phyloP scores from a whole-genome alignment of 2,888 invertebrate genomes.

The Drosophila tanythrix region DNA sequence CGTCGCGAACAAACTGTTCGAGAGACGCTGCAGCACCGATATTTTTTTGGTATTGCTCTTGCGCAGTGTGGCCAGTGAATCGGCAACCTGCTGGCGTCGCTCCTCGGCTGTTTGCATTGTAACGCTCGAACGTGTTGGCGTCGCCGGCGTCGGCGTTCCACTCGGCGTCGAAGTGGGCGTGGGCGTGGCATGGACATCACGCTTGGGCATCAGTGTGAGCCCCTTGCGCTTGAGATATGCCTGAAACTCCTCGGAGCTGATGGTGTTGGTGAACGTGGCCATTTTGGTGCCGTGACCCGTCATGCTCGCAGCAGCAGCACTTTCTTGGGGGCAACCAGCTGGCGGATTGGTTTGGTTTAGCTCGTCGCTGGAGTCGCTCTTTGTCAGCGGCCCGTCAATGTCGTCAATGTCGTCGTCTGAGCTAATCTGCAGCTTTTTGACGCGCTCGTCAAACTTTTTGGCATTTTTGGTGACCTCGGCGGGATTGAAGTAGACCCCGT shows the following conservation, averaged over 20 bases:
- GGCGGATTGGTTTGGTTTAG: conserved; percentile 46
- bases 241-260: conserved; percentile 84
- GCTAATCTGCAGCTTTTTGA: conserved; percentile 82
- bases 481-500: conserved; percentile 82
- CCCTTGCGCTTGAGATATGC: conserved; percentile 84
- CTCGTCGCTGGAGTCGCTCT: conserved; percentile 83
- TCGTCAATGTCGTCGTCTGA: conserved; percentile 85
- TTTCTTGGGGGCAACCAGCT: neutral
- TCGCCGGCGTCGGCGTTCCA: conserved; percentile 15
- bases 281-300: conserved; percentile 6
- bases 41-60: conserved; percentile 77
- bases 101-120: conserved; percentile 36
- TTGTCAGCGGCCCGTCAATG: conserved; percentile 82
- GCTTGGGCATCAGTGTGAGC: conserved; percentile 79
- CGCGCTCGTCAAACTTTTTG: conserved; percentile 84
- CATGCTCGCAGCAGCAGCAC: neutral
- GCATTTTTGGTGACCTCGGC: conserved; percentile 84
- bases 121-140: neutral
- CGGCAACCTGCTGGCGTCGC: conserved; percentile 53
- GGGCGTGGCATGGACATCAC: conserved; percentile 60
- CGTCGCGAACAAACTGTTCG: conserved; percentile 83
- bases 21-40: conserved; percentile 83
- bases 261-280: conserved; percentile 83
- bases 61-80: conserved; percentile 50
- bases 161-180: conserved; percentile 19